Base-by-base conservation (phyloP, 1,140 invertebrate genomes). In the Drosophila sturtevanti region DNA sequence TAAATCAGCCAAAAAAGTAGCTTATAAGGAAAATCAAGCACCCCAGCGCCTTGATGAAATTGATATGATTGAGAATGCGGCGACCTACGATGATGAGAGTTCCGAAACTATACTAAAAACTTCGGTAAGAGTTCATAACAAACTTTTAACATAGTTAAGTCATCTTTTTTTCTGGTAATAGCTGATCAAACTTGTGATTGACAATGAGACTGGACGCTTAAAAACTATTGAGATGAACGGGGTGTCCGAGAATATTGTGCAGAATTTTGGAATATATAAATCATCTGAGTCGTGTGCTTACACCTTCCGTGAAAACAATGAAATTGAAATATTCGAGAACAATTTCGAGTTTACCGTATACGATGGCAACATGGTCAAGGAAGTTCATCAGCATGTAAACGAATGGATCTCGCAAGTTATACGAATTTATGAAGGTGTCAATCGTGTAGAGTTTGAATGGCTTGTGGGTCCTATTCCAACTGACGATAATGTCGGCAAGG, bases 391-490 rank as follows among this genome's bases (percentile, higher is more conserved):
- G 86, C 91, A 90, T 7, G 94, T 95, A 63, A 94, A 93, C 54
- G 93, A 95, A n/a, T 99, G 96, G 96, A 92, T 97, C 1, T 96
- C 94, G 21, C 96, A 98, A 93, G 94, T 96, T 0, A 93, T 98
- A 24, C 92, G 98, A 63, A 80, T 98, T 0, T 97, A 97, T 71
- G 93, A 94, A 1, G 92, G 92, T 11, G 93, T 94, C 41, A 93
- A 95, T 58, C 93, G 94, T 41, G 92, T 97, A 0, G 98, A 99
- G 92, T 95, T 99, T 63, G 96, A 99, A 79, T 99, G 97, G 97
- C 92, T 98, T 1, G 94, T 99, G 68, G 98, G 98, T 38, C 98
- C 98, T 0, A 97, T 99, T 71, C 97, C 98, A 3, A 93, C 97
- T 14, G 93, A 77, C 0, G 96, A 97, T 81, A 87, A 92, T 0